A percentile compares a stretch with the other conserved stretches of the same genome.
Evolutionary conservation across 2,113 vertebrate species (phyloP).

Genomic region (Bothrops jararaca): DNA sequence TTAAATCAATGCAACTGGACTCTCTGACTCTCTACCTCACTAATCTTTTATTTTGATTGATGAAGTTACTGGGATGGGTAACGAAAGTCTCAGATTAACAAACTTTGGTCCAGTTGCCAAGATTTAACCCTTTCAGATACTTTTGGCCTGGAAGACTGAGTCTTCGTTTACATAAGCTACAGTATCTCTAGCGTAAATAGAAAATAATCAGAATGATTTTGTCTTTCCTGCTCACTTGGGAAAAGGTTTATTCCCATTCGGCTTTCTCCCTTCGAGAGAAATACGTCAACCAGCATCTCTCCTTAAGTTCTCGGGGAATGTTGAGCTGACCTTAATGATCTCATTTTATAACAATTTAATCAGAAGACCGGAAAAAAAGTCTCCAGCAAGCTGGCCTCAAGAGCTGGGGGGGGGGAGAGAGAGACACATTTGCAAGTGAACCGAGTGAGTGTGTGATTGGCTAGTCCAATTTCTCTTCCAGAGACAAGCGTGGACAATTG

Average conservation of each 20-base stretch:
- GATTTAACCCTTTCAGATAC: not conserved
- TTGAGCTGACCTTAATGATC: slow-evolving; percentile 35
- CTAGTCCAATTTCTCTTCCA: slow-evolving; percentile 54
- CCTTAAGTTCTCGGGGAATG: slow-evolving; percentile 18
- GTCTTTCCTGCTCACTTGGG: not conserved
- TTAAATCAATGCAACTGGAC: too few relatives aligned
- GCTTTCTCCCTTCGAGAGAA: not conserved
- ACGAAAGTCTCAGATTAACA: not conserved
- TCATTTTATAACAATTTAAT: slow-evolving; percentile 43
- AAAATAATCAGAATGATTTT: not conserved
- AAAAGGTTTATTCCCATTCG: not conserved
- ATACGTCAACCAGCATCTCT: not conserved
- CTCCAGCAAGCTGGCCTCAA: slow-evolving; percentile 24
- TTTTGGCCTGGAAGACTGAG: not conserved
- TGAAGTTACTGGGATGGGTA: not conserved
- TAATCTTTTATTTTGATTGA: too few relatives aligned
- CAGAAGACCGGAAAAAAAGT: slow-evolving; percentile 42
- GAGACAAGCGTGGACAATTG: slow-evolving; percentile 63
- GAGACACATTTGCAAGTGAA: slow-evolving; percentile 37
- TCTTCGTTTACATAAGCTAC: too few relatives aligned
- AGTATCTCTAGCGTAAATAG: not conserved
- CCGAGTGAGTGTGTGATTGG: slow-evolving; percentile 49
- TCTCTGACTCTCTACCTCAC: too few relatives aligned
- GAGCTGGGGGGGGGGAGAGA: not conserved
- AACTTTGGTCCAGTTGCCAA: too few relatives aligned